A percentile compares a stretch with the other conserved stretches of the same genome.
phyloP scores from a whole-genome alignment of 1,140 invertebrate genomes.

The Zeugodacus cucurbitae region DNA sequence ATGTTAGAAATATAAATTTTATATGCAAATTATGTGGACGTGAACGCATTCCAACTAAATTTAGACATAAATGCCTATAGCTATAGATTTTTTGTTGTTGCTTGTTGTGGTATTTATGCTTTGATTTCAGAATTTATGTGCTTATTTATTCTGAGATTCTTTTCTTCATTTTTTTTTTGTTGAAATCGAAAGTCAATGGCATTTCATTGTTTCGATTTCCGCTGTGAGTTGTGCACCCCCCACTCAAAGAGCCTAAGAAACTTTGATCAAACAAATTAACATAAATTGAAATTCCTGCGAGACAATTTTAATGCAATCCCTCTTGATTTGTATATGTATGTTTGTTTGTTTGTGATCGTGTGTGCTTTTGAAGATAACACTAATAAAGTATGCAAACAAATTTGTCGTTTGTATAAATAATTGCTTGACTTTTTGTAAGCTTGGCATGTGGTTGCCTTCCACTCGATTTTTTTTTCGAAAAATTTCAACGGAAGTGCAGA shows the following conservation, averaged over 20 bases:
- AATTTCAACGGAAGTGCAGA: not conserved
- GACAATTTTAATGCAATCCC: not conserved
- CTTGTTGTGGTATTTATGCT: not conserved
- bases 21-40: not conserved
- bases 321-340: not conserved
- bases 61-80: not conserved
- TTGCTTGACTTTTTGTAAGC: not conserved
- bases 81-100: not conserved
- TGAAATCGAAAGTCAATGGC: slow-evolving; percentile 12
- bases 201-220: slow-evolving; percentile 14
- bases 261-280: slow-evolving; percentile 33
- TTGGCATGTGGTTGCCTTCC: not conserved
- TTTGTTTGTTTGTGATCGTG: not conserved
- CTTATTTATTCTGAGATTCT: not conserved
- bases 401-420: slow-evolving; percentile 21
- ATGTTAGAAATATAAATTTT: not conserved
- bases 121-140: not conserved
- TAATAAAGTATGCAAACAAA: slow-evolving; percentile 35
- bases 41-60: not conserved
- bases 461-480: not conserved
- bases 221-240: not conserved
- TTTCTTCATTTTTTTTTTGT: not conserved
- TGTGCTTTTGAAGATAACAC: not conserved
- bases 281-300: slow-evolving; percentile 18
- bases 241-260: not conserved